Evolutionary conservation across 2,113 vertebrate genomes (phyloP), one percentile per base, ranked within the genome.

Genomic region (Rutilus rutilus): DNA sequence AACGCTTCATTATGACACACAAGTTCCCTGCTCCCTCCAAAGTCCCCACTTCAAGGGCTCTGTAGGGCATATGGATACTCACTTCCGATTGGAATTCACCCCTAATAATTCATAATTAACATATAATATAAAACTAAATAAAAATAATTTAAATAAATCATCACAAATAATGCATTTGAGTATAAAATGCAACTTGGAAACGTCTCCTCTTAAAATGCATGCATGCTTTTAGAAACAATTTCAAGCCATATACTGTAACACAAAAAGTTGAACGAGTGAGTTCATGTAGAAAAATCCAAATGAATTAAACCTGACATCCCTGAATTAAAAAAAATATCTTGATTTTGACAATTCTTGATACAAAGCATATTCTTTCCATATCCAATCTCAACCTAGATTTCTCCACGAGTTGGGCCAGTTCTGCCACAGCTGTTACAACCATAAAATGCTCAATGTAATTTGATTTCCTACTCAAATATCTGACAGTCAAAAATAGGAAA

Each of bases 381-480:
- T 36, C 30, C 76, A 84, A 1, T 52, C 50, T 83, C 50, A 23
- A 73, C 14, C 10, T 57, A 39, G 27, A 21, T 25, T 4, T 36
- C 23, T 47, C 25, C 10, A 36, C 19, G 23, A 36, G 27, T 78
- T 25, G 33, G 14, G 33, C 74, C 25, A 78, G 47, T 39, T 30
- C 14, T 12, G 15, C n/a, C 17, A 45, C 84, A 85, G 76, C 47
- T 86, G 77, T 78, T 80, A 80, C 8, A 71, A 60, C 64, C 76
- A 85, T 79, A 80, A 80, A 47, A 79, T 27, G 15, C 47, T 79
- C 33, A 52, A 2, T 47, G 45, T 62, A 75, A 62, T 60, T 76
- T 1, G 36, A 82, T 67, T 82, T 82, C 30, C 60, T 39, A 27
- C 65, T 59, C 76, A 59, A 47, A 9, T 77, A 73, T 80, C 36